A percentile compares a stretch with the other conserved stretches of the same genome.
Evolutionary conservation across 2,888 invertebrate genomes (phyloP).

Genomic region (Ennomos erosarius): DNA sequence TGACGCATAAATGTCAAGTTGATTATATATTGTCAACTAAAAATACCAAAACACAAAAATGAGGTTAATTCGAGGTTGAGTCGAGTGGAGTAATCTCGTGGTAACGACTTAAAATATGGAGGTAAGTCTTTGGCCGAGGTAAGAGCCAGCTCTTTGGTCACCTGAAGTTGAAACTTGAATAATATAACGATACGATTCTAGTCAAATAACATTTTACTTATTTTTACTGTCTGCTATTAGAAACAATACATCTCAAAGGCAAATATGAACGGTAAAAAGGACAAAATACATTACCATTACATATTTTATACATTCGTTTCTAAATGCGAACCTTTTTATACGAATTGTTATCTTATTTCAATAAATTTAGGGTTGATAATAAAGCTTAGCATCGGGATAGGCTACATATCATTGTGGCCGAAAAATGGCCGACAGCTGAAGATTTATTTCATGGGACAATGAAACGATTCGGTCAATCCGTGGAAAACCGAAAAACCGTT

Average conservation of each 20-base stretch:
- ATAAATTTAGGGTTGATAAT: constrained; percentile 26
- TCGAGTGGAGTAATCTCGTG: too few species aligned
- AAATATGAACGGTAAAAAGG: constrained; percentile 15
- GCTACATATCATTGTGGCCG: constrained; percentile 35
- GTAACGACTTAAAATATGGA: too few species aligned
- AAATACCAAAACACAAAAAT: too few species aligned
- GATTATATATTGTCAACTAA: too few species aligned
- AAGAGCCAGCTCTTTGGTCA: too few species aligned
- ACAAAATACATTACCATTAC: constrained; percentile 21
- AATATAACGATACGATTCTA: constrained; percentile 17
- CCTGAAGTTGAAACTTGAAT: too few species aligned
- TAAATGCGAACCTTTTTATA: constrained; percentile 6
- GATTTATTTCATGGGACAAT: constrained; percentile 47
- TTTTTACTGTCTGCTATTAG: constrained; percentile 4
- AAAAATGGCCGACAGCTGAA: constrained; percentile 45
- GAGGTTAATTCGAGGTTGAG: too few species aligned
- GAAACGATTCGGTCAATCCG: constrained; percentile 40
- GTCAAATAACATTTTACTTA: constrained; percentile 6
- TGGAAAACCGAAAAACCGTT: constrained; percentile 32
- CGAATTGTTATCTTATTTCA: constrained; percentile 29
- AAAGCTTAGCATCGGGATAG: constrained; percentile 10
- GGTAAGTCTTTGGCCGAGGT: too few species aligned
- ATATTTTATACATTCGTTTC: constrained; percentile 25
- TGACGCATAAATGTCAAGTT: too few species aligned
- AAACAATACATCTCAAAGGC: constrained; percentile 9